Evolutionary conservation across 2,797 vertebrate species (phyloP).

Genomic region (Vespertilio murinus): DNA sequence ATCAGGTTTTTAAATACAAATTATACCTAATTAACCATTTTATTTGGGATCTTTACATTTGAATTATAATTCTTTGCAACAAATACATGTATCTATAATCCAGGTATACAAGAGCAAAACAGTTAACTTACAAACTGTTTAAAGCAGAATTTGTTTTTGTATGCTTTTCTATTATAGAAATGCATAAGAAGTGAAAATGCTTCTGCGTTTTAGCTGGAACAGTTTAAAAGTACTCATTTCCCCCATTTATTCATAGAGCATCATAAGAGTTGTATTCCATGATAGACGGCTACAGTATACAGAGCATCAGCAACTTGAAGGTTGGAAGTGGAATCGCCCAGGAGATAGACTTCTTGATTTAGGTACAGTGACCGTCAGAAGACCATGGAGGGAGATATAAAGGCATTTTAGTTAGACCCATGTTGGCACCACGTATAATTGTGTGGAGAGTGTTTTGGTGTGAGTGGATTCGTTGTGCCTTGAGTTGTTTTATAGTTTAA

Average conservation of each 20-base stretch:
- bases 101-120: neutral
- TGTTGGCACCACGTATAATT: neutral
- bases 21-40: neutral
- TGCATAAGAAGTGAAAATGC: neutral
- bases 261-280: conserved; percentile 89
- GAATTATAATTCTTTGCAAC: neutral
- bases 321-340: conserved; percentile 90
- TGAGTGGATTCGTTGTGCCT: neutral
- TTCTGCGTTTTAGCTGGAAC: neutral
- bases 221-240: neutral
- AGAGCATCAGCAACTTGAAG: conserved; percentile 89
- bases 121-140: neutral
- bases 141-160: conserved; percentile 20
- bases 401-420: neutral
- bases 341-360: conserved; percentile 88
- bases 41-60: conserved; percentile 1
- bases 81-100: neutral
- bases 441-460: neutral
- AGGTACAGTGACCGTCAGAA: conserved; percentile 76
- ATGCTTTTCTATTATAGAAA: neutral
- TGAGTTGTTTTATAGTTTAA: conserved; percentile 31
- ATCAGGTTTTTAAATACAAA: conserved; percentile 18
- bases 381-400: neutral
- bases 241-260: conserved; percentile 81
- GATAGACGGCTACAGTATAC: conserved; percentile 88